phyloP scores from a whole-genome alignment of 2,113 vertebrate genomes.

The Oryzias curvinotus region DNA sequence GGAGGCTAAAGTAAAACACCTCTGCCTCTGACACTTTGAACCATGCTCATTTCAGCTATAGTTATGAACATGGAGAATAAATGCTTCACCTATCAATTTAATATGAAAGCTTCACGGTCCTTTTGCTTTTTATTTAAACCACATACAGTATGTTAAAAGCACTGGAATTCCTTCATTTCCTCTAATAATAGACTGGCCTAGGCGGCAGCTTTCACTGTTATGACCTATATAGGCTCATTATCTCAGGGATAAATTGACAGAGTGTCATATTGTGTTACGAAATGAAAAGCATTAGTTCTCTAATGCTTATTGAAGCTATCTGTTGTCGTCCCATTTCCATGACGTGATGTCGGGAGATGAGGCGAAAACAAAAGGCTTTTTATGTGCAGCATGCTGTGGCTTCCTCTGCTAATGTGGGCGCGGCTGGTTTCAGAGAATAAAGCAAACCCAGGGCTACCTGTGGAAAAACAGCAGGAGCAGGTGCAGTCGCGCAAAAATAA shows the following conservation, averaged over 20 bases:
- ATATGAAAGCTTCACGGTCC: constrained; percentile 14
- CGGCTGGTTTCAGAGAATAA: constrained; percentile 12
- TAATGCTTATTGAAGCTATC: constrained; percentile 30
- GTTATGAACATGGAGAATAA: constrained; percentile 6
- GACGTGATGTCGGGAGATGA: constrained; percentile 30
- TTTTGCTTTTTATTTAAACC: constrained; percentile 34
- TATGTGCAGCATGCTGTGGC: constrained; percentile 9
- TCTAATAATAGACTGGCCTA: constrained; percentile 36
- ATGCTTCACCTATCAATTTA: constrained; percentile 25
- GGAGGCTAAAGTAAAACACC: too few relatives aligned
- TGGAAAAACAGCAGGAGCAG: not conserved
- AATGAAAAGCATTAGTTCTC: constrained; percentile 46
- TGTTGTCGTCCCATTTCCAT: constrained; percentile 40
- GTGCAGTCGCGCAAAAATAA: constrained; percentile 5
- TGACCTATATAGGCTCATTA: constrained; percentile 48
- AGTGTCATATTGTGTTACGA: constrained; percentile 46
- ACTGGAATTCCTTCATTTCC: constrained; percentile 32
- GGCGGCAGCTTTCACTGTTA: constrained; percentile 25
- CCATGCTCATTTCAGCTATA: constrained; percentile 1
- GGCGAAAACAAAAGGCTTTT: constrained; percentile 36
- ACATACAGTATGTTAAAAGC: constrained; percentile 28
- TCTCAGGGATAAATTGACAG: constrained; percentile 38
- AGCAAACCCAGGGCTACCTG: constrained; percentile 21
- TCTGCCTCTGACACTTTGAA: not conserved
- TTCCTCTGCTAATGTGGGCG: constrained; percentile 16